Evolutionary conservation across 2,797 vertebrate genomes (phyloP).

Genomic region (Microctenopoma stevenorrisi): DNA sequence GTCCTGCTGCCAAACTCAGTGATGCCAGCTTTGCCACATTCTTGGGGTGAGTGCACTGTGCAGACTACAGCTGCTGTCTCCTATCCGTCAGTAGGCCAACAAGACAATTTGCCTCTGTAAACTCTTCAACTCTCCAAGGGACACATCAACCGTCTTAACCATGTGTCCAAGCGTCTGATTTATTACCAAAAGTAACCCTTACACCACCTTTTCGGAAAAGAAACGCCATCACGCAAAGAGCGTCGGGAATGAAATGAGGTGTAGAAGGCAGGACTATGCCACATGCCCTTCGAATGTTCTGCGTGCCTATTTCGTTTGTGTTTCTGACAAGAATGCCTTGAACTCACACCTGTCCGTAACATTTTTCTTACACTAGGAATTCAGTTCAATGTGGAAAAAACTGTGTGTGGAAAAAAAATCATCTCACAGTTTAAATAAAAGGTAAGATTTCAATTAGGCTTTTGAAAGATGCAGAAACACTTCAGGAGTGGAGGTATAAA

Average conservation of each 20-base stretch:
- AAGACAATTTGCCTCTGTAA: constrained; percentile 61
- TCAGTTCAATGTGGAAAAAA: neutral
- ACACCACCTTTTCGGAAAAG: neutral
- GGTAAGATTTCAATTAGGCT: neutral
- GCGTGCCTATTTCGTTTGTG: neutral
- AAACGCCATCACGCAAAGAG: neutral
- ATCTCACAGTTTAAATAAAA: neutral
- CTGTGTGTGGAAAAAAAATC: neutral
- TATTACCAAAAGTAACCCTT: neutral
- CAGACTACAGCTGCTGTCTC: constrained; percentile 67
- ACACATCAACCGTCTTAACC: constrained; percentile 44
- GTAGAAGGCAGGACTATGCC: neutral
- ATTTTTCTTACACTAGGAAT: neutral
- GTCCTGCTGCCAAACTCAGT: constrained; percentile 2
- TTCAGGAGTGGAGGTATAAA: neutral
- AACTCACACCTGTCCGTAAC: neutral
- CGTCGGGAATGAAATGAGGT: neutral
- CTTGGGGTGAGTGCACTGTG: constrained; percentile 22
- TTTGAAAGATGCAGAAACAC: neutral
- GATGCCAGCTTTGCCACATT: constrained; percentile 33
- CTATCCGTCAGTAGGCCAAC: constrained; percentile 69
- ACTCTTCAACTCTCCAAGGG: constrained; percentile 79
- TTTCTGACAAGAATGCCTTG: too few species aligned
- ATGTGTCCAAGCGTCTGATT: constrained; percentile 28
- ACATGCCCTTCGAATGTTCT: neutral